Evolutionary conservation across 37 sponge, comb jelly and placozoan species (phyloP), one percentile per base, ranked within the genome.

Genomic region (Halichondria panicea): DNA sequence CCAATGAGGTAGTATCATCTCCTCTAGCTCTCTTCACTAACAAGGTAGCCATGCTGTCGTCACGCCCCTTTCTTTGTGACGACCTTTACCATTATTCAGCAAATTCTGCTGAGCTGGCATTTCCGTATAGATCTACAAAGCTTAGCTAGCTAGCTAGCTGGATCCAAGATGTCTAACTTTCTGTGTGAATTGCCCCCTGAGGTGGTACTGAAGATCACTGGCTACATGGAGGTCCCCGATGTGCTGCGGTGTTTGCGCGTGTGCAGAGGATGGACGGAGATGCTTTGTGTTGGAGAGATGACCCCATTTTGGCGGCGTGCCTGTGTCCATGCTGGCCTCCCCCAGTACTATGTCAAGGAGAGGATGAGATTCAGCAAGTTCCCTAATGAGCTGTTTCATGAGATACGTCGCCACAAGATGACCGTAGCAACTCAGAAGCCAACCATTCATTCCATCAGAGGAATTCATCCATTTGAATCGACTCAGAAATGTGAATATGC

Each of bases 401-500:
- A 66, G 37, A 27, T 43, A 0, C 56, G 69, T 11, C 39, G 21
- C 0, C 66, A 67, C 52, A 65, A 8, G 21, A 19, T 57, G 7
- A 24, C n/a, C 3, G 43, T 78, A 2, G 37, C 36, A 7, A 22
- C 22, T 9, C 43, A 68, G 13, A 52, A n/a, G 8, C 79, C 79
- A 4, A 59, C 67, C 25, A 54, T 40, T 8, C 40, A 55, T 11
- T 42, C 19, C 28, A 18, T 78, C 2, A 36, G 1, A 9, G 79
- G 79, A 0, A 19, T 2, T 1, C 68, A 78, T 45, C 79, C 79
- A 3, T 66, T 78, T 38, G 79, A 78, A 67, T 78, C 79, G 0
- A 78, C 68, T 11, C 34, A 58, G 5, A 66, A 68, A 25, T 78
- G 79, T 56, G 79, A 68, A 45, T 78, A 78, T 40, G 79, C 79